Evolutionary conservation across 1,140 invertebrate genomes (phyloP), one percentile per base, ranked within the genome.

Genomic region (Leptinotarsa undecemlineata): DNA sequence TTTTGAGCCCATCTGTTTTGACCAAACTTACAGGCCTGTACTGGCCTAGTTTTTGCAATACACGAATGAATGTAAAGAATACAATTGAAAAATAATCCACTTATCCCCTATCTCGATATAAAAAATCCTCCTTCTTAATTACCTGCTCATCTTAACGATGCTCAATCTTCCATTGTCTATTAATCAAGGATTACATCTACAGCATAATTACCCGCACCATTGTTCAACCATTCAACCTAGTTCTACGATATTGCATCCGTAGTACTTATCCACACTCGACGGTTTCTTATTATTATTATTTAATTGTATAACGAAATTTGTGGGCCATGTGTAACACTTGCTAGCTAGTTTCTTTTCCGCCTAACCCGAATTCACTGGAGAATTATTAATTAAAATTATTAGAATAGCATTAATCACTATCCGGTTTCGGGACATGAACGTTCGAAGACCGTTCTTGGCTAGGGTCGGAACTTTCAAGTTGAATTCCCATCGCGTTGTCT

Each of bases 261-360:
- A n/a, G 51, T 19, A 57, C 15, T 57, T 8, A 57, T 57, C 51
- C n/a, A 57, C 51, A 57, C 51, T 19, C 51, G 6, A 15, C n/a
- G 51, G n/a, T 57, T 57, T 57, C 51, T 57, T 57, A 57, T 19
- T 17, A 57, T 17, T 57, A 57, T 57, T 6, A 57, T 57, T 57
- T n/a, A 57, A 57, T 57, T 57, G 51, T 57, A 57, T 42, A 42
- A 42, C 14, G 51, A 57, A 19, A 17, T 57, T 57, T 57, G 51
- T 57, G 51, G 51, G 51, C 17, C 51, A 57, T 57, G 51, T 57
- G 51, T 57, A 57, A 57, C 51, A 57, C 51, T 57, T 14, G n/a
- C n/a, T 17, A 17, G 51, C 51, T 57, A 1, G 51, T 57, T 57
- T 57, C 51, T 57, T 57, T 57, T 57, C 51, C 51, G 51, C 51